phyloP scores from a whole-genome alignment of 2,888 invertebrate genomes.

The Didymodactylos carnosus region DNA sequence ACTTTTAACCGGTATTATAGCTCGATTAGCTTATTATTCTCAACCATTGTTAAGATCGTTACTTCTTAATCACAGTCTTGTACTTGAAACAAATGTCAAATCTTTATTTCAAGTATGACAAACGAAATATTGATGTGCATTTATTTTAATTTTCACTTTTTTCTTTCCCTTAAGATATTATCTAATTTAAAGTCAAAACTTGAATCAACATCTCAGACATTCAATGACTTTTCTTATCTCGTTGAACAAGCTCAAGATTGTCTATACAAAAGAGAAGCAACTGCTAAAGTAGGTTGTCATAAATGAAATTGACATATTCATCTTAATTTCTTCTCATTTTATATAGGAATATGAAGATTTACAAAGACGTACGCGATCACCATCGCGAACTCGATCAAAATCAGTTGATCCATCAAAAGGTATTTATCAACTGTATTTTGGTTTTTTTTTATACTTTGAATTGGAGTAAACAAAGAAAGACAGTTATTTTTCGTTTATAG shows the following conservation, averaged over 20 bases:
- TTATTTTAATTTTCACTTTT: not conserved
- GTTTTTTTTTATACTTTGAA: too few species aligned
- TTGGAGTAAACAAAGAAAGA: too few species aligned
- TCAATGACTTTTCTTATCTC: not conserved
- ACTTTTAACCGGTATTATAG: conserved; percentile 63
- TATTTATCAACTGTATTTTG: too few species aligned
- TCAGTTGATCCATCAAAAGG: not conserved
- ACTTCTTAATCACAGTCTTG: conserved; percentile 60
- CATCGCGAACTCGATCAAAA: not conserved
- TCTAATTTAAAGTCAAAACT: not conserved
- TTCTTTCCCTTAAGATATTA: not conserved
- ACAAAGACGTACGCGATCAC: not conserved
- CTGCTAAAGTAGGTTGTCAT: not conserved
- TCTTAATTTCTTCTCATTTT: not conserved
- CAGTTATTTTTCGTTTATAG: too few species aligned
- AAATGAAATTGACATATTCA: not conserved
- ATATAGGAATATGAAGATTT: not conserved
- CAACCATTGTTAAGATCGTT: conserved; percentile 68
- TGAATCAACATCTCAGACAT: not conserved
- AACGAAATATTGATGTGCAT: not conserved
- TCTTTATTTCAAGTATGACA: conserved; percentile 60
- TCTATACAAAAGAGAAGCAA: not conserved
- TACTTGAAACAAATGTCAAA: conserved; percentile 70
- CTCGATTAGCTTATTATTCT: conserved; percentile 64
- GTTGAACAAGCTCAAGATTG: not conserved